Evolutionary conservation across 2,888 invertebrate species (phyloP), one percentile per base, ranked within the genome.

Genomic region (Thysanoteuthis rhombus): DNA sequence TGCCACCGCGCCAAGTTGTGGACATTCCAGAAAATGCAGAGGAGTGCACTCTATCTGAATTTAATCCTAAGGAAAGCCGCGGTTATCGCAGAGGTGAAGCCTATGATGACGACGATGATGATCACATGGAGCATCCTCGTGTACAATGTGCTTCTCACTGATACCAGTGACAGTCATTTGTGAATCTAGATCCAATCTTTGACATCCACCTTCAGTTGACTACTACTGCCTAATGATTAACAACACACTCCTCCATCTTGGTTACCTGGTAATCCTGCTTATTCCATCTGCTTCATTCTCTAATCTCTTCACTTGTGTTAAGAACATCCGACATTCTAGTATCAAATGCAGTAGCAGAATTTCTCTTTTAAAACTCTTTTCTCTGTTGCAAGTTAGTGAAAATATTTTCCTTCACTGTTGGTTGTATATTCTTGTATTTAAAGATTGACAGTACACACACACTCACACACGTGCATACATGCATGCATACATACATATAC

Each of bases 11-110:
- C 94, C 96, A 97, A n/a, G 97, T 98, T 95, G 97, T 97, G 5
- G 98, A 98, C 95, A 98, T 98, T 95, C 98, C 98, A 0, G 98
- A 98, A 95, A 98, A 98, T n/a, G 96, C 96, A 0, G 98, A 98
- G 96, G 98, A 98, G 96, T 98, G 98, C 95, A 97, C 97, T 75
- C 97, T 99, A 96, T 97, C 98, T 95, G 98, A 98, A 92, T 98
- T 98, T 96, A 98, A 99, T 97, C 98, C 98, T 0, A 98, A 98
- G 95, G 98, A 98, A 95, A 94, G 94, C n/a, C 90, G 95, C 25
- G 93, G 94, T 22, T 90, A 94, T 16, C 93, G 94, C 5, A 93
- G 95, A 10, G 47, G 93, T 58, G 94, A 94, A 75, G 95, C 95
- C 28, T 95, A 95, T 0, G 95, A 96, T 45, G 96, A 97, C 39